Base-by-base conservation (phyloP, 2,888 invertebrate genomes). In the Tinea semifulvella region DNA sequence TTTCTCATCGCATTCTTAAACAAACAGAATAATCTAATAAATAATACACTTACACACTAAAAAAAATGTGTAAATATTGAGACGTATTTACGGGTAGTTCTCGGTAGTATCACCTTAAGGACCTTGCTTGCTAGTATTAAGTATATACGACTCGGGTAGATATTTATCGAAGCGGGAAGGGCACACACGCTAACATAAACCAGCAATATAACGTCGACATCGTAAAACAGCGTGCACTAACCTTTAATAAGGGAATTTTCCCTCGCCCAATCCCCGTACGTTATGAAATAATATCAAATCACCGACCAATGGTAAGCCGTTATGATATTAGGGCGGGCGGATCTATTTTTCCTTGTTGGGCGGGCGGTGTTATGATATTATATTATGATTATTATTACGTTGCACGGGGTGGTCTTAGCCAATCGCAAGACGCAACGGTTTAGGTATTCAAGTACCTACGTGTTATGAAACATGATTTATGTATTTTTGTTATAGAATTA, bases 261-360 rank as follows among this genome's bases (percentile, higher is more conserved):
- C 63, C 64, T 71, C 73, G 65, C 56, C 84, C 84, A 84, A 84
- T 84, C 72, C 74, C 65, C 59, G 60, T 56, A 54, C 76, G 82
- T 81, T 85, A 85, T 85, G 84, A 84, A 85, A 85, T 85, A 83
- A 85, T 85, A 85, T 84, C 81, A 81, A 63, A 58, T 69, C 68
- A 73, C 71, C 70, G 61, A 61, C 82, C 81, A 80, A 85, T 85
- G 67, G 76, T 65, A 52, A 68, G 61, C 61, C 69, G 79, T 76
- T 79, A 81, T 81, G 81, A 81, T 72, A 82, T 82, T 81, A 71
- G 70, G 79, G 79, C 79, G 80, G 75, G 68, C 69, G 66, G 63
- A 49, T 51, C 62, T 58, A 63, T 63, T 73, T 65, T 75, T 75
- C 67, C 65, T 59, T 52, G 65, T 65, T 61, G 77, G 77, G 76